Evolutionary conservation across 2,797 vertebrate genomes (phyloP).

Genomic region (Rhyacichthys aspro): DNA sequence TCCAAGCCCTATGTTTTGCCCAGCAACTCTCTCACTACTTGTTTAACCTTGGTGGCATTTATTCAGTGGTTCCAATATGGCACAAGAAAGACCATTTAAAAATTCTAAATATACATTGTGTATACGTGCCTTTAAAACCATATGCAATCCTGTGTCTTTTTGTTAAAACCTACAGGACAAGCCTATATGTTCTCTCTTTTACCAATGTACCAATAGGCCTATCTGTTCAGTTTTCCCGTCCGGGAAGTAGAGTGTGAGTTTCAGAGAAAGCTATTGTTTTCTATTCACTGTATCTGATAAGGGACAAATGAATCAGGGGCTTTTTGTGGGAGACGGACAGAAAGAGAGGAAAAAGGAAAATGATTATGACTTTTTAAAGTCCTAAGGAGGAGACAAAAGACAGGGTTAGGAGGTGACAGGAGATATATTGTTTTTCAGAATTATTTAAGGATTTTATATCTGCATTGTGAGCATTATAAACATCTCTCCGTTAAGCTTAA

Average conservation of each 20-base stretch:
- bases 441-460: not conserved
- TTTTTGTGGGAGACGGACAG: constrained; percentile 47
- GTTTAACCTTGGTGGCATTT: no score
- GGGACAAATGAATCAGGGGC: constrained; percentile 60
- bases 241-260: constrained; percentile 51
- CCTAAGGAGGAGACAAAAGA: constrained; percentile 35
- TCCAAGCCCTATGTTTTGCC: constrained; percentile 4
- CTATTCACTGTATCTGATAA: constrained; percentile 67
- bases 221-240: constrained; percentile 57
- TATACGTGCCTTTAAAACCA: no score
- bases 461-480: not conserved
- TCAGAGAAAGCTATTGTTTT: constrained; percentile 70
- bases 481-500: constrained; percentile 28
- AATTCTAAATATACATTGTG: no score
- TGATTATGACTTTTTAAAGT: constrained; percentile 54
- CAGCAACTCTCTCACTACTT: no score
- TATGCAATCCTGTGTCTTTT: no score
- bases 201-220: constrained; percentile 27
- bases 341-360: constrained; percentile 66
- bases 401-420: constrained; percentile 36
- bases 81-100: no score
- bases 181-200: constrained; percentile 1
- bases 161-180: no score
- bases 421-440: not conserved
- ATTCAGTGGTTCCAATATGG: no score